A percentile compares a stretch with the other conserved stretches of the same genome.
Conservation (phyloP, 2,113 vertebrate genomes). For the Thomomys bottae region DNA sequence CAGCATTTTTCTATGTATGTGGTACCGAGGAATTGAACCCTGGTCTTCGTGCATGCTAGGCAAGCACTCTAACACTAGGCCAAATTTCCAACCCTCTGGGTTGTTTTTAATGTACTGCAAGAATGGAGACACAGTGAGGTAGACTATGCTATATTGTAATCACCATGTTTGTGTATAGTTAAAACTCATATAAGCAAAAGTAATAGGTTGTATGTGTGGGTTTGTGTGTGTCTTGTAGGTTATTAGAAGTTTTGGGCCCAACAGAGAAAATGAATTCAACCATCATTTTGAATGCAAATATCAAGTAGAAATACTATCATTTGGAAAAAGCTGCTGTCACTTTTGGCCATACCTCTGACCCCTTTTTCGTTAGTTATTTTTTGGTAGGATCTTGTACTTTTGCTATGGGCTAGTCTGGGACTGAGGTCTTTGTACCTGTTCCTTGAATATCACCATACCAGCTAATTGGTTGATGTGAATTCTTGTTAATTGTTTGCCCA, state of each 20-base stretch:
- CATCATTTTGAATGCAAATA: neutral
- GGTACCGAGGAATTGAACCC: too few relatives aligned
- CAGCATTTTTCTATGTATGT: too few relatives aligned
- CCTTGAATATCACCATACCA: too few relatives aligned
- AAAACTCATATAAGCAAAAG: neutral
- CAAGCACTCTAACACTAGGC: too few relatives aligned
- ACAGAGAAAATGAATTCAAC: neutral
- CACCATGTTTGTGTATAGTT: neutral
- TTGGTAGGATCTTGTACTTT: too few relatives aligned
- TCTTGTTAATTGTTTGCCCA: too few relatives aligned
- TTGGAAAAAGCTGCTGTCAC: neutral
- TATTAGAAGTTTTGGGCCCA: neutral
- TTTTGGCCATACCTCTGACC: neutral
- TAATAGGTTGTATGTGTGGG: neutral
- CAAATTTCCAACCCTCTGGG: too few relatives aligned
- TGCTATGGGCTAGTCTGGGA: too few relatives aligned
- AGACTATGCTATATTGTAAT: neutral
- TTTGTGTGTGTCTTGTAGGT: neutral
- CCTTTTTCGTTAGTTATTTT: too few relatives aligned
- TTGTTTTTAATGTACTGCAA: neutral
- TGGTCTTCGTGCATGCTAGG: too few relatives aligned
- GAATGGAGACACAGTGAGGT: neutral
- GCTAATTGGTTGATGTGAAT: too few relatives aligned
- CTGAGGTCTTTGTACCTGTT: too few relatives aligned
- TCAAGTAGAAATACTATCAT: neutral